Evolutionary conservation across 2,888 invertebrate genomes (phyloP).

Genomic region (Apamea epomidion): DNA sequence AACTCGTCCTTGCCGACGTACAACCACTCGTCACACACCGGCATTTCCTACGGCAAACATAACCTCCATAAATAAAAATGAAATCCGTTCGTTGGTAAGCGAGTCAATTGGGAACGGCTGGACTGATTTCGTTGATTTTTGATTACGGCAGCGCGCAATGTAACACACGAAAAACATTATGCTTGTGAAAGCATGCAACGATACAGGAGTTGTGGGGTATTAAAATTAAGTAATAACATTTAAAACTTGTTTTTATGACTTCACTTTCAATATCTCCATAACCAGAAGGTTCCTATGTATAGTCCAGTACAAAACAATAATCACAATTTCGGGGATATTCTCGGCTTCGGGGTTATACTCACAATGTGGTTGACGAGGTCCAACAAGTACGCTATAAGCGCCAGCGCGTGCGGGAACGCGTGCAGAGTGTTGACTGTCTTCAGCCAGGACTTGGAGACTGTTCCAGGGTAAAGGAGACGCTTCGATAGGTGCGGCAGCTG

Average conservation of each 20-base stretch:
- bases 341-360: slow-evolving; percentile 63
- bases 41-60: slow-evolving; percentile 74
- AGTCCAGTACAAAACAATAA: not conserved
- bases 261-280: not conserved
- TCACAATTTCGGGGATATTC: not conserved
- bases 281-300: not conserved
- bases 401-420: slow-evolving; percentile 90
- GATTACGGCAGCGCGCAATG: too few relatives aligned
- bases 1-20: slow-evolving; percentile 79
- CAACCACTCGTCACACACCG: slow-evolving; percentile 78
- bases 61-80: too few relatives aligned
- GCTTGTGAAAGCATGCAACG: too few relatives aligned
- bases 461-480: slow-evolving; percentile 89
- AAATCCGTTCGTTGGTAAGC: too few relatives aligned
- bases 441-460: slow-evolving; percentile 90
- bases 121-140: too few relatives aligned
- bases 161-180: too few relatives aligned
- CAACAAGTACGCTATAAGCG: slow-evolving; percentile 89
- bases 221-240: too few relatives aligned
- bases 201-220: too few relatives aligned
- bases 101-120: too few relatives aligned
- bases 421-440: slow-evolving; percentile 91
- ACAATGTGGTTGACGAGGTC: slow-evolving; percentile 85
- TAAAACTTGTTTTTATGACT: not conserved
- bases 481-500: slow-evolving; percentile 88